Percentiles rank a stretch among this genome's conserved stretches.
phyloP scores from a whole-genome alignment of 2,113 vertebrate genomes.

The Labeo catla region DNA sequence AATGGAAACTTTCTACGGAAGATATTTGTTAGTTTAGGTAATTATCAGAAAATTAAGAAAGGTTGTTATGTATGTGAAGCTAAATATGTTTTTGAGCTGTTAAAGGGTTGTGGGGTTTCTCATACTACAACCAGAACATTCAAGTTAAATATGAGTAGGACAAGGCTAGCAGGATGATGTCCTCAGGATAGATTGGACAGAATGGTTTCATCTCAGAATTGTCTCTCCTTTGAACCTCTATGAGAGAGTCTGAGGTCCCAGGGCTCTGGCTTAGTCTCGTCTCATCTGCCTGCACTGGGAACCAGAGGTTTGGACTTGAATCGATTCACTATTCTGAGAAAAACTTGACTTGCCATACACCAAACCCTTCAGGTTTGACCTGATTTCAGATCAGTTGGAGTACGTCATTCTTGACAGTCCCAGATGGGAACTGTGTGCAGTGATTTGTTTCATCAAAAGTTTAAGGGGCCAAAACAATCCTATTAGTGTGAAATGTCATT shows the following conservation, averaged over 20 bases:
- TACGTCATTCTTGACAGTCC: not conserved
- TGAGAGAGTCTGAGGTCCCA: not conserved
- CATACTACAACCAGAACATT: not conserved
- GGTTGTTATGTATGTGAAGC: too few relatives aligned
- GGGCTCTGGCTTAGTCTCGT: not conserved
- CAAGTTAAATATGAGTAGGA: not conserved
- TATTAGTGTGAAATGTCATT: not conserved
- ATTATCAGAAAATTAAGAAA: too few relatives aligned
- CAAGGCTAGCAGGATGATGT: not conserved
- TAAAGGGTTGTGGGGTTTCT: too few relatives aligned
- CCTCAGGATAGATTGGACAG: not conserved
- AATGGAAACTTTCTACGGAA: too few relatives aligned
- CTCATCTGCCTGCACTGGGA: constrained; percentile 21
- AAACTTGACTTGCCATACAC: not conserved
- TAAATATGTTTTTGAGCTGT: too few relatives aligned
- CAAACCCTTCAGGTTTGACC: not conserved
- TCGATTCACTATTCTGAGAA: not conserved
- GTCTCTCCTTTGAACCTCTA: constrained; percentile 16
- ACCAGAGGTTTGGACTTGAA: constrained; percentile 5
- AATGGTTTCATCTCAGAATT: not conserved
- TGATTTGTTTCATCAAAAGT: constrained; percentile 18
- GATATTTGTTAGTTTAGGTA: too few relatives aligned
- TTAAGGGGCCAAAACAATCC: not conserved
- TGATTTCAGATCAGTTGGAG: not conserved
- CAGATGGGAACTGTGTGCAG: not conserved